A percentile compares a stretch with the other conserved stretches of the same genome.
These are phyloP conservation scores for Adineta ricciae DNA, from an alignment of 2,888 invertebrate species.

Conservation along the genomic window DNA sequence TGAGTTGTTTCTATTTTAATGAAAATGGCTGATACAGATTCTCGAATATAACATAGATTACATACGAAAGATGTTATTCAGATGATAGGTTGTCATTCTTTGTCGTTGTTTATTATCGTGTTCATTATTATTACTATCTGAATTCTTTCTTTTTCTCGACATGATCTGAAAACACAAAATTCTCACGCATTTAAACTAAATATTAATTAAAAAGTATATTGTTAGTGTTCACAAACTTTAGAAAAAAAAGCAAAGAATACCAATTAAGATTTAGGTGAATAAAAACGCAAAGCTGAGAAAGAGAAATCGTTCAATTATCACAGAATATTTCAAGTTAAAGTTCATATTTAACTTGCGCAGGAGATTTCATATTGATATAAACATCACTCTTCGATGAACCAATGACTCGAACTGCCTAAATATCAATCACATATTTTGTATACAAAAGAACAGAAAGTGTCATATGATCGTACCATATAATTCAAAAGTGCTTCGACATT, in stretches of 20 bases:
- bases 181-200: neutral
- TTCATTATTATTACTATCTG: neutral
- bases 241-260: neutral
- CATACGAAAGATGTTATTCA: neutral
- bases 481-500: neutral
- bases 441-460: neutral
- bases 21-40: neutral
- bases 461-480: neutral
- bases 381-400: constrained; percentile 43
- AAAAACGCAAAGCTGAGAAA: neutral
- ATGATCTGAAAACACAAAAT: neutral
- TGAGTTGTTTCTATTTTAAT: neutral
- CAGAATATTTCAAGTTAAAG: neutral
- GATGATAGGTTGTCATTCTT: neutral
- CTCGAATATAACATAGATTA: neutral
- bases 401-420: constrained; percentile 40
- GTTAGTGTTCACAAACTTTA: neutral
- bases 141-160: neutral
- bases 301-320: neutral
- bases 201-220: neutral
- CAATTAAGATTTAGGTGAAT: neutral
- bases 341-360: constrained; percentile 36
- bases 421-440: neutral
- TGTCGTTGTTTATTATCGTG: neutral
- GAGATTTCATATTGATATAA: constrained; percentile 42